phyloP scores from a whole-genome alignment of 1,140 invertebrate genomes.

The Diachasma alloeum region DNA sequence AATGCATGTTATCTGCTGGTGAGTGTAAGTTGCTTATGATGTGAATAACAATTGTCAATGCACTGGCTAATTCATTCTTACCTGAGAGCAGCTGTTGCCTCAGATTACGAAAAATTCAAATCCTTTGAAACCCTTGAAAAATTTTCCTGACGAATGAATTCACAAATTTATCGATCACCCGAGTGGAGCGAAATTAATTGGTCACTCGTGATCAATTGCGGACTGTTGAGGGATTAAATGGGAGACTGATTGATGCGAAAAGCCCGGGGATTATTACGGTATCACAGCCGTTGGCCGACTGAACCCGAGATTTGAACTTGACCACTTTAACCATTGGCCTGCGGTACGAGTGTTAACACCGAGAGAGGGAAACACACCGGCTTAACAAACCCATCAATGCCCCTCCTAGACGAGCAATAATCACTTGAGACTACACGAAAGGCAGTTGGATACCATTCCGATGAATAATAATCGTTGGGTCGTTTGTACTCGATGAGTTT shows the following conservation, averaged over 20 bases:
- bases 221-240: no score
- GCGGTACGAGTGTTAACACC: background rate
- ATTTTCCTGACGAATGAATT: background rate
- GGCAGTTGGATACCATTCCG: background rate
- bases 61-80: background rate
- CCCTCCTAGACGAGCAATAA: background rate
- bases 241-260: no score
- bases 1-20: background rate
- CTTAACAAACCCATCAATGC: background rate
- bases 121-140: background rate
- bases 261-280: conserved; percentile 36
- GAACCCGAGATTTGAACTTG: conserved; percentile 57
- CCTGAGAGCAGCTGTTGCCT: background rate
- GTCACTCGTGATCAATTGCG: no score
- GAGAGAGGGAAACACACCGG: background rate
- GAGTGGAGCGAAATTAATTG: no score
- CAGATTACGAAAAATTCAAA: background rate
- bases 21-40: background rate
- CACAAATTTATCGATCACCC: background rate
- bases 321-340: conserved; percentile 41
- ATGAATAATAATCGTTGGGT: background rate
- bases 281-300: conserved; percentile 51
- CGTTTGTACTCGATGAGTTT: background rate
- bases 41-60: background rate
- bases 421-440: background rate